Base-by-base conservation (phyloP, 2,888 invertebrate genomes). In the Yponomeuta sedellus region DNA sequence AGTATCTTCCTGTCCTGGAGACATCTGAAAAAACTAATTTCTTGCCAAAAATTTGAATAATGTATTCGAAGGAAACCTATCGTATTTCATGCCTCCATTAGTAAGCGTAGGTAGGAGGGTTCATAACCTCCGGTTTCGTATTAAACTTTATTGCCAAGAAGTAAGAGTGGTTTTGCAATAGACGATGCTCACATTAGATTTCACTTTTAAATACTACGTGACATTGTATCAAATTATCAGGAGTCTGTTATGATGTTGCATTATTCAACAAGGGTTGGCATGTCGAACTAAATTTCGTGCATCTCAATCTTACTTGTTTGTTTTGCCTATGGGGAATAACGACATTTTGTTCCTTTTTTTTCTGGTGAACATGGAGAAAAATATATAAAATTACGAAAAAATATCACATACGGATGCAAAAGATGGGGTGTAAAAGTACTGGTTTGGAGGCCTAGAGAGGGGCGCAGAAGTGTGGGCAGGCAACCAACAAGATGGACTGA, bases 11-110 rank as follows among this genome's bases (percentile, higher is more conserved):
- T 52, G 44, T 52, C 44, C n/a, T 52, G 16, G 44, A 52, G 44
- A 52, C 44, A 16, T 52, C 16, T 52, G n/a, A 34, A 61, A 61
- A 65, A 65, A 63, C 63, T 44, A 44, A 62, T 77, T 77, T 77
- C 78, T 78, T 76, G 77, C 78, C 75, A 77, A 84, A 85, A 84
- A 85, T 85, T 85, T 84, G 80, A 84, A 86, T 85, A 85, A 85
- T 84, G 80, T 83, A 80, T 83, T 79, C 80, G 77, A 75, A 75
- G 74, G 72, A 78, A 80, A 76, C 83, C 75, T 83, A 85, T 85
- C 83, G 80, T 83, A 83, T 85, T 84, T 82, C 85, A 82, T 77
- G 79, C 79, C 82, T 84, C 85, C 85, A 86, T 86, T 86, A 85
- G 82, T 75, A 75, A 44, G 40, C 63, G 2, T 1, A 16, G 71